Conservation (phyloP, 2,113 vertebrate genomes). For the Actenoides hombroni region DNA sequence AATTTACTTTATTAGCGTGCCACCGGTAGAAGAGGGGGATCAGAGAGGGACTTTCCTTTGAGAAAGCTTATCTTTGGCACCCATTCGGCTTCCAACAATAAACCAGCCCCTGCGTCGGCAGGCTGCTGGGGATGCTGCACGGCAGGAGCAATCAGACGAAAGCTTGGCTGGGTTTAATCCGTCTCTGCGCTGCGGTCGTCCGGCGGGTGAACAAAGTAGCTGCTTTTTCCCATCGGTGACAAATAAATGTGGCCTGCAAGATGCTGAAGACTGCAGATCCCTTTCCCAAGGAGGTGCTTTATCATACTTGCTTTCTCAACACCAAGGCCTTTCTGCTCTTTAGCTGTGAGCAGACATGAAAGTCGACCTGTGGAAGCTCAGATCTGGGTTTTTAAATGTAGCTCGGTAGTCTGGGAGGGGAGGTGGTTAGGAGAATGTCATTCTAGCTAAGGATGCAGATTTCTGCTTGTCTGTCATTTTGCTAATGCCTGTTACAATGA, state of each 20-base stretch:
- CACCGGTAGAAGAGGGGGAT: neutral
- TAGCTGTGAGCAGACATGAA: neutral
- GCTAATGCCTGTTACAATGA: neutral
- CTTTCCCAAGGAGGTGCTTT: neutral
- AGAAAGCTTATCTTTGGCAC: constrained; percentile 42
- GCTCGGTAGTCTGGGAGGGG: neutral
- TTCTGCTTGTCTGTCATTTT: neutral
- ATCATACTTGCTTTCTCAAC: neutral
- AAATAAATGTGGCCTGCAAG: neutral
- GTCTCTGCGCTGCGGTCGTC: rapidly evolving
- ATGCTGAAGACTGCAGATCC: neutral
- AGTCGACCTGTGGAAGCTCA: neutral
- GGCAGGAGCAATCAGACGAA: neutral
- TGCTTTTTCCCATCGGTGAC: neutral
- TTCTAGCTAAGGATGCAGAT: neutral
- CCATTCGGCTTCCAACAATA: constrained; percentile 6
- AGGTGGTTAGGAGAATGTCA: neutral
- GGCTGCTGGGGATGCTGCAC: neutral
- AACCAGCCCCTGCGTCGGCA: neutral
- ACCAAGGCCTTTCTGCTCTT: neutral
- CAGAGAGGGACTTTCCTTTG: neutral
- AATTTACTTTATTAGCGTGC: neutral
- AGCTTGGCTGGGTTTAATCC: neutral
- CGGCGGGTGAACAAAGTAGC: neutral
- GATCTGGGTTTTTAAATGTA: neutral